Evolutionary conservation across 2,113 vertebrate species (phyloP).

Genomic region (Eudorcas thomsonii): DNA sequence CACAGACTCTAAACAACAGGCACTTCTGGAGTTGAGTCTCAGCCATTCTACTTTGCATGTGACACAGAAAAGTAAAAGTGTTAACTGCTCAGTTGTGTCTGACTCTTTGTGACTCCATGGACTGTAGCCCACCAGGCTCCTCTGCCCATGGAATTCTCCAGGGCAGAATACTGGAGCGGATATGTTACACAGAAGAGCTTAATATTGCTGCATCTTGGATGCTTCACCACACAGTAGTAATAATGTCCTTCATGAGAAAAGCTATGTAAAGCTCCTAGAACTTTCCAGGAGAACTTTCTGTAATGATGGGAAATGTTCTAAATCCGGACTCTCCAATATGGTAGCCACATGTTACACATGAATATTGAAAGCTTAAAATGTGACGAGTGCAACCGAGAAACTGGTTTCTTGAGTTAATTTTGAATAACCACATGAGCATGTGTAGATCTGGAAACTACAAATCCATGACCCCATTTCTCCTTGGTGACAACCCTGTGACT

Average conservation of each 20-base stretch:
- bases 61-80: not conserved
- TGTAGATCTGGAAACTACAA: not conserved
- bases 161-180: not conserved
- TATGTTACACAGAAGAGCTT: accelerated
- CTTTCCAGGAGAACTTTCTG: not conserved
- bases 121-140: not conserved
- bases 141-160: not conserved
- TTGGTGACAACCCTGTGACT: not conserved
- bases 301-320: not conserved
- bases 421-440: not conserved
- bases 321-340: accelerated
- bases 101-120: not conserved
- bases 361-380: not conserved
- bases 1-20: not conserved
- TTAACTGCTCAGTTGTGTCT: not conserved
- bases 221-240: not conserved
- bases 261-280: not conserved
- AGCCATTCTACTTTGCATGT: accelerated
- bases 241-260: accelerated
- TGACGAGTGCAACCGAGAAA: not conserved
- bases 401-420: not conserved
- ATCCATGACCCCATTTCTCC: not conserved
- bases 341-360: accelerated
- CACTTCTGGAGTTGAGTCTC: not conserved
- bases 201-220: accelerated